Evolutionary conservation across 1,140 invertebrate species (phyloP), one percentile per base, ranked within the genome.

Genomic region (Papilio xuthus): DNA sequence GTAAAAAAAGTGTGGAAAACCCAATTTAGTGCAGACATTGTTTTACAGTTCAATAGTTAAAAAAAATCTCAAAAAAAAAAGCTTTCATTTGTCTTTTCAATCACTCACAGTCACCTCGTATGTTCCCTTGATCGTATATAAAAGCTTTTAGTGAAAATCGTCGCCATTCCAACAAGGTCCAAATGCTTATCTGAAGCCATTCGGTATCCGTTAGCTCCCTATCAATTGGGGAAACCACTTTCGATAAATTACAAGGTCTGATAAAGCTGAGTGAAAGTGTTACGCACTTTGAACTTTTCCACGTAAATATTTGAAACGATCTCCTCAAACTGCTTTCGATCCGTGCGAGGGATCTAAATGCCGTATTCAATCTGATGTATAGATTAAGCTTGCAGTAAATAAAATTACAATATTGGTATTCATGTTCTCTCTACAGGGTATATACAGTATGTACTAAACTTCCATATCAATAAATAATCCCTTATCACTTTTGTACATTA

Each of bases 131-230:
- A 41, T 71, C 69, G 69, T 70, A 42, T 42, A 70, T 50, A 73
- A 73, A 73, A 47, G 41, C 71, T 73, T 73, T 73, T 73, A 73
- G 42, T 44, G 71, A 73, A 73, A 73, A 73, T 73, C 71, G 71
- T 73, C 71, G 71, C 71, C 42, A 73, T 44, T 47, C 26, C 71
- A 50, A 47, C 71, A n/a, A 73, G 71, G 71, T 26, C 37, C 41
- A 44, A 47, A 73, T 7, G 37, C 41, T 47, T 73, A 73, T 73
- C 71, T 73, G 71, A 73, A 50, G 12, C 42, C 42, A 73, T 73
- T 73, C 42, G 20, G 71, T 73, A 73, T 73, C 71, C 71, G 37
- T 73, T 73, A 73, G 42, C 71, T 73, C 71, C 71, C 71, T 73
- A 73, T 73, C 71, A 73, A 73, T 73, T 73, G 71, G 71, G 12